Conservation (phyloP, 2,888 invertebrate species). For the Ceramica pisi region DNA sequence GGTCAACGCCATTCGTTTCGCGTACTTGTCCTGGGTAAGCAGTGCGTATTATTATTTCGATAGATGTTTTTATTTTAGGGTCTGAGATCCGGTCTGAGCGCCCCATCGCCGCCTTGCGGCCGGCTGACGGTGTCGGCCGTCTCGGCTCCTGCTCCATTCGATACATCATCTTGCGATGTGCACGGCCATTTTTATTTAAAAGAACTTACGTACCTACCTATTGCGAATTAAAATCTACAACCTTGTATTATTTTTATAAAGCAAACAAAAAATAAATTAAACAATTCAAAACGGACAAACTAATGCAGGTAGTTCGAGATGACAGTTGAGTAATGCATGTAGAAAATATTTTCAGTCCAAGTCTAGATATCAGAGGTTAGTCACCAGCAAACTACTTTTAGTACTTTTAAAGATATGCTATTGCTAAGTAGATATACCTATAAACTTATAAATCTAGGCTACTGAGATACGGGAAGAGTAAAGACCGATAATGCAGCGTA, state of each 20-base stretch:
- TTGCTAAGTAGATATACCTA: constrained; percentile 12
- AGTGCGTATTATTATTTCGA: constrained; percentile 90
- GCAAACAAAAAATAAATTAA: neutral
- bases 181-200: constrained; percentile 27
- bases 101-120: constrained; percentile 84
- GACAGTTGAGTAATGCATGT: constrained; percentile 7
- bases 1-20: constrained; percentile 90
- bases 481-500: constrained; percentile 42
- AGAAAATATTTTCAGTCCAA: constrained; percentile 18
- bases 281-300: neutral
- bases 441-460: constrained; percentile 50
- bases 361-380: constrained; percentile 32
- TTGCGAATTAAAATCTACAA: constrained; percentile 11
- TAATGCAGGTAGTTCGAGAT: constrained; percentile 22
- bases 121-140: constrained; percentile 75
- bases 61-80: constrained; percentile 91
- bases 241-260: neutral
- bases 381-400: constrained; percentile 34
- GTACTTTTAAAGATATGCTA: constrained; percentile 34
- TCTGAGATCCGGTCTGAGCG: constrained; percentile 89
- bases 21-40: constrained; percentile 88
- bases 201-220: neutral
- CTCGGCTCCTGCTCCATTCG: constrained; percentile 66
- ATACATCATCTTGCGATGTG: constrained; percentile 55
- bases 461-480: constrained; percentile 51